phyloP scores from a whole-genome alignment of 2,888 invertebrate genomes.

The Dynastes hyllus region DNA sequence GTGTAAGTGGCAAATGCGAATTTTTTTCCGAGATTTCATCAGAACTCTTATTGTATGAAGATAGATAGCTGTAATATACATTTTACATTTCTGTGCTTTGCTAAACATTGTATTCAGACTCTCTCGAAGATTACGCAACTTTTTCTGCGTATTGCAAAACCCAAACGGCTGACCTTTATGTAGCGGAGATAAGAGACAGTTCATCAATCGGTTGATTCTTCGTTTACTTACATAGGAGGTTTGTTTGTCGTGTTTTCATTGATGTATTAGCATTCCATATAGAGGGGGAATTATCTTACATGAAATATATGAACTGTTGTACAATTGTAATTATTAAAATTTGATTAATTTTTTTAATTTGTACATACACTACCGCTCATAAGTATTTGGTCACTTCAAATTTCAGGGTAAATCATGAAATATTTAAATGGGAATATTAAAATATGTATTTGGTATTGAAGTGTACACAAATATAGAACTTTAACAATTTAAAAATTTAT shows the following conservation, averaged over 20 bases:
- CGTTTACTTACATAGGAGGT: not conserved
- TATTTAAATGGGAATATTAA: too few species aligned
- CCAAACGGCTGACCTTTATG: not conserved
- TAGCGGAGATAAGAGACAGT: not conserved
- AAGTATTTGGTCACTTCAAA: too few species aligned
- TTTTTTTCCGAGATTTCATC: not conserved
- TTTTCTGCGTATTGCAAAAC: slow-evolving; percentile 9
- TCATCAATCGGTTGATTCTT: slow-evolving; percentile 10
- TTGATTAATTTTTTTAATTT: too few species aligned
- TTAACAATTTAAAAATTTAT: too few species aligned
- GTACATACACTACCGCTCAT: too few species aligned
- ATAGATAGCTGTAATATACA: not conserved
- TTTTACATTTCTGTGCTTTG: not conserved
- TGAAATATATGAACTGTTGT: too few species aligned
- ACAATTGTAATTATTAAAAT: too few species aligned
- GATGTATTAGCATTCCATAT: not conserved
- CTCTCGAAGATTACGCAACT: slow-evolving; percentile 6
- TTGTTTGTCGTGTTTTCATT: not conserved
- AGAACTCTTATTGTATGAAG: not conserved
- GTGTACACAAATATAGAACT: too few species aligned
- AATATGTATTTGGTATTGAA: too few species aligned
- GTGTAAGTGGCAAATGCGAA: too few species aligned
- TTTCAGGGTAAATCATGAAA: too few species aligned
- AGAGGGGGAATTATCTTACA: too few species aligned
- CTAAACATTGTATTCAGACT: not conserved